Conservation (phyloP, 2,113 vertebrate species). For the Erpornis zantholeuca region DNA sequence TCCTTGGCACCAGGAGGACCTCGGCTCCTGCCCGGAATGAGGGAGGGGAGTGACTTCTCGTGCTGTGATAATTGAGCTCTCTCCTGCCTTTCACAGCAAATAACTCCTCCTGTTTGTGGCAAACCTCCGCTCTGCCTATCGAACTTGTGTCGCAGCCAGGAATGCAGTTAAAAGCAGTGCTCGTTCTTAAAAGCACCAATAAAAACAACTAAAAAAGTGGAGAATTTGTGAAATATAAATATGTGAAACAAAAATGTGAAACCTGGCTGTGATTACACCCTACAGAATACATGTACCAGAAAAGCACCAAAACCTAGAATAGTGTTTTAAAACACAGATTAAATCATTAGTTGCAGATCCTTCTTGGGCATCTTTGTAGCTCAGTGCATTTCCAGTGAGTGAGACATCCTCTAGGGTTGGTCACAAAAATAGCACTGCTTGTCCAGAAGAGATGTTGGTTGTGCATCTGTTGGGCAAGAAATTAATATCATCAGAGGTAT, state of each 20-base stretch:
- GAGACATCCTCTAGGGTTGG: background rate
- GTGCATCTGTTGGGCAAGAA: background rate
- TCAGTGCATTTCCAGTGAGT: background rate
- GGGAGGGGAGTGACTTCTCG: background rate
- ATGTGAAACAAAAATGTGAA: background rate
- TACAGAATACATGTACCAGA: background rate
- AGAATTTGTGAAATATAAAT: background rate
- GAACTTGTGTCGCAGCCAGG: background rate
- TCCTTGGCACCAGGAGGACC: background rate
- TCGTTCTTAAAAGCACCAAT: background rate
- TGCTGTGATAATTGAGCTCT: background rate
- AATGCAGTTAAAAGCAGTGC: background rate
- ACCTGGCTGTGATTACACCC: background rate
- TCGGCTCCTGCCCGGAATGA: background rate
- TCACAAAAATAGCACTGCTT: background rate
- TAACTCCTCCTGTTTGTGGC: background rate
- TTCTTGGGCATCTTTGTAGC: background rate
- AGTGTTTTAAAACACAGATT: background rate
- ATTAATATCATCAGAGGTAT: background rate
- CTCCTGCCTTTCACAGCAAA: background rate
- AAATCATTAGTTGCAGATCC: background rate
- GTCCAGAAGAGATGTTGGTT: background rate
- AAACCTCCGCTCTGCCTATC: background rate
- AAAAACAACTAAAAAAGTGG: background rate
- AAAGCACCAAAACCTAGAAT: background rate